These are phyloP conservation scores for Albula glossodonta DNA, from an alignment of 2,113 vertebrate species.

Conservation along the genomic window DNA sequence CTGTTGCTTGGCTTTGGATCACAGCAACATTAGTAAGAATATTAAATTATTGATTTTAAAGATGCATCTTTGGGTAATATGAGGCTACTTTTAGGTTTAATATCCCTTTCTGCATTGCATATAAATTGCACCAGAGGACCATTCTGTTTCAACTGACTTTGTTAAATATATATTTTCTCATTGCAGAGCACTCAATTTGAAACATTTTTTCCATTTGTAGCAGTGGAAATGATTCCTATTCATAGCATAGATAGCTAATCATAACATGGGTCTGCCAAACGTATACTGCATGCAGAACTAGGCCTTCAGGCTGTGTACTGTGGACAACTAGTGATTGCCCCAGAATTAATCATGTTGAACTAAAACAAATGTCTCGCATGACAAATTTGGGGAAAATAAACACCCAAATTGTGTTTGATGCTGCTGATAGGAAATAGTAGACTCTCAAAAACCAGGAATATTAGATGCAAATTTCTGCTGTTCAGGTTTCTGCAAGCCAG, in stretches of 20 bases:
- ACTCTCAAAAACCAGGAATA: not conserved
- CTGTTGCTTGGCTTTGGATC: not conserved
- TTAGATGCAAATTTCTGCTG: not conserved
- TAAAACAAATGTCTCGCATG: not conserved
- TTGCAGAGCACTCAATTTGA: not conserved
- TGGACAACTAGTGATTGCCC: no score
- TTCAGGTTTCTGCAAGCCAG: not conserved
- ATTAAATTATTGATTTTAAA: not conserved
- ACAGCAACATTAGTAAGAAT: not conserved
- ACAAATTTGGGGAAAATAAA: not conserved
- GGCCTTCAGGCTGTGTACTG: not conserved
- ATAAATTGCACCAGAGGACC: not conserved
- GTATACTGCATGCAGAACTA: not conserved
- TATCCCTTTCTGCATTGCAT: not conserved
- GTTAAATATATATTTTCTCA: not conserved
- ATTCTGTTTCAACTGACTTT: not conserved
- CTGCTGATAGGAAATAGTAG: not conserved
- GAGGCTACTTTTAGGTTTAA: not conserved
- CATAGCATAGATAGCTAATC: no score
- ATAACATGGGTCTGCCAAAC: not conserved
- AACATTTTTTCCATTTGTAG: not conserved
- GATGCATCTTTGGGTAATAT: no score
- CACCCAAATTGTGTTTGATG: not conserved
- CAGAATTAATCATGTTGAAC: not conserved
- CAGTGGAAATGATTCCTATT: no score